Conservation (phyloP, 2,888 invertebrate species). For the Perizoma affinitatum region DNA sequence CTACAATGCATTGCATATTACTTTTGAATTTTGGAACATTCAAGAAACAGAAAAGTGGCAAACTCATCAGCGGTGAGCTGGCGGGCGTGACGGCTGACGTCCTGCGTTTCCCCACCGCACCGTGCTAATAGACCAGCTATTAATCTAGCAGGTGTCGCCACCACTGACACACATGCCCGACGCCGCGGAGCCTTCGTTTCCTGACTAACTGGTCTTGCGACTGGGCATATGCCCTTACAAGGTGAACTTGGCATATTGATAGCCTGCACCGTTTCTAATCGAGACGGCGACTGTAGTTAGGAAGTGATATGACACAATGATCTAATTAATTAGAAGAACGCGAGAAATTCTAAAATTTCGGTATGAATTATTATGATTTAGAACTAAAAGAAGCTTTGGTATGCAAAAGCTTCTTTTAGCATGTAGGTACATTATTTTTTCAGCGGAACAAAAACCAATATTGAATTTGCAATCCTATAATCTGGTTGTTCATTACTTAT, state of each 20-base stretch:
- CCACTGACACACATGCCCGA: conserved; percentile 47
- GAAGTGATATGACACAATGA: conserved; percentile 20
- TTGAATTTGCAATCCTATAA: too few species aligned
- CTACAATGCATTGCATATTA: too few species aligned
- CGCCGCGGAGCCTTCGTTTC: conserved; percentile 28
- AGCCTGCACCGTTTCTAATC: conserved; percentile 36
- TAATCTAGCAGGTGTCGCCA: conserved; percentile 38
- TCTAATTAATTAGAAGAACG: conserved; percentile 13
- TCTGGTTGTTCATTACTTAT: too few species aligned
- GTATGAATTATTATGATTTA: too few species aligned
- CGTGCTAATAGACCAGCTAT: conserved; percentile 34
- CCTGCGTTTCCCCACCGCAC: conserved; percentile 16
- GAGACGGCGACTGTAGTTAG: conserved; percentile 12
- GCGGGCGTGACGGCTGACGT: conserved; percentile 11
- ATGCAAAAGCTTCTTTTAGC: too few species aligned
- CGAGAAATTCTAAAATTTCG: too few species aligned
- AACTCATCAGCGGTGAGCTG: conserved; percentile 8
- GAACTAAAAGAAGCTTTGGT: too few species aligned
- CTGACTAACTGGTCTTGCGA: conserved; percentile 31
- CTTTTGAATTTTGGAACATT: too few species aligned
- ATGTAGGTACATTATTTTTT: too few species aligned
- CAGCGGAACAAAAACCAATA: too few species aligned
- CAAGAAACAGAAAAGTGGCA: conserved; percentile 17
- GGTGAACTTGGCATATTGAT: conserved; percentile 40
- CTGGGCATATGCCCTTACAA: conserved; percentile 34